Evolutionary conservation across 2,888 invertebrate genomes (phyloP).

Genomic region (Pocota personata): DNA sequence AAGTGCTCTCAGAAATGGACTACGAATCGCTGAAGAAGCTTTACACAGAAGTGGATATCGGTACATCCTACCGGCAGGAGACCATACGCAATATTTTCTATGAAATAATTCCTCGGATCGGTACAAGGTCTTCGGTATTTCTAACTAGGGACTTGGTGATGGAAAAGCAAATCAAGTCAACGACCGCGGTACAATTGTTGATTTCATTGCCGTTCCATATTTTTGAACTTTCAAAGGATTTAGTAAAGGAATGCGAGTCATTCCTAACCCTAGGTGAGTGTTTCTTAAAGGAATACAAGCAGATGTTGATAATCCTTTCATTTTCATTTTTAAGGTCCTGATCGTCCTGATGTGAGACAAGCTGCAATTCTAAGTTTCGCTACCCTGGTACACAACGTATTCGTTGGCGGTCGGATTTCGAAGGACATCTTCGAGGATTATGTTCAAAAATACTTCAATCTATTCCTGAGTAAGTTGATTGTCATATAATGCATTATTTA

Average conservation of each 20-base stretch:
- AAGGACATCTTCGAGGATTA: slow-evolving; percentile 88
- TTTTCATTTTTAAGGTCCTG: slow-evolving; percentile 77
- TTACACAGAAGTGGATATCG: slow-evolving; percentile 85
- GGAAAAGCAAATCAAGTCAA: slow-evolving; percentile 86
- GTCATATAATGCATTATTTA: not conserved
- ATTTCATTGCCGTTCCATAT: slow-evolving; percentile 89
- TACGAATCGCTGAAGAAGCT: slow-evolving; percentile 82
- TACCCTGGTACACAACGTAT: slow-evolving; percentile 87
- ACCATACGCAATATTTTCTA: slow-evolving; percentile 89
- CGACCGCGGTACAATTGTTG: slow-evolving; percentile 86
- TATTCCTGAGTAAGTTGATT: slow-evolving; percentile 86
- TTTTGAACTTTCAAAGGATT: slow-evolving; percentile 84
- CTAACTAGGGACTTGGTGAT: slow-evolving; percentile 87
- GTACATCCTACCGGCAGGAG: slow-evolving; percentile 90
- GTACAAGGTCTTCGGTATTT: slow-evolving; percentile 86
- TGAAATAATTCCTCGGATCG: slow-evolving; percentile 88
- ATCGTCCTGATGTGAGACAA: slow-evolving; percentile 85
- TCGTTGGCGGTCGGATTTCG: slow-evolving; percentile 83
- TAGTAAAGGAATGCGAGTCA: slow-evolving; percentile 85
- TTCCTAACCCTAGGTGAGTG: slow-evolving; percentile 82
- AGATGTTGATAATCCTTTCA: not conserved
- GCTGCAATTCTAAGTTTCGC: slow-evolving; percentile 89
- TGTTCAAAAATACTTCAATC: slow-evolving; percentile 88
- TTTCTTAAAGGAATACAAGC: not conserved
- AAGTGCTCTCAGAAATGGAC: slow-evolving; percentile 81